These are phyloP conservation scores for Coreius guichenoti DNA, from an alignment of 2,797 vertebrate species.

Conservation along the genomic window DNA sequence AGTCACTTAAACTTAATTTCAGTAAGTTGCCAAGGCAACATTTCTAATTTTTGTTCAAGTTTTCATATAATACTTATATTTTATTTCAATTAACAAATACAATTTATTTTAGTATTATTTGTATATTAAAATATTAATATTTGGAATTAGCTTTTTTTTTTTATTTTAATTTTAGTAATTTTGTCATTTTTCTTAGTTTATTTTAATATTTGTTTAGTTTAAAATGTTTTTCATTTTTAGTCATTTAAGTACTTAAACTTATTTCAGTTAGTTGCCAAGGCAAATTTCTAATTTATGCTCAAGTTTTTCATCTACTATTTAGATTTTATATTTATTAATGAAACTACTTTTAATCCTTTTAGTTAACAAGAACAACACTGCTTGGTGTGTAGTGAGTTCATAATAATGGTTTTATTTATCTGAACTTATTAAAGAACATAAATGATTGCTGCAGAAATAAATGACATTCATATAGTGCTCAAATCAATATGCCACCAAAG, in stretches of 20 bases:
- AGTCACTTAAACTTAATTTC: neutral
- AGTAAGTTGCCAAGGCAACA: neutral
- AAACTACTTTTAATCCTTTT: neutral
- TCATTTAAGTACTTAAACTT: neutral
- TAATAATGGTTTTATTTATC: conserved; percentile 23
- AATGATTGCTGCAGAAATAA: conserved; percentile 11
- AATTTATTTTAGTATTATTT: too few relatives aligned
- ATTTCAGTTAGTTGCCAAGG: neutral
- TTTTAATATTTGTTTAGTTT: too few relatives aligned
- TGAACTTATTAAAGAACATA: conserved; percentile 9
- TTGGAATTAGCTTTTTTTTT: neutral
- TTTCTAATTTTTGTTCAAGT: neutral
- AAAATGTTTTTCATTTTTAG: too few relatives aligned
- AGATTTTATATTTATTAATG: neutral
- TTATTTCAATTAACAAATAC: neutral
- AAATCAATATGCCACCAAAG: neutral
- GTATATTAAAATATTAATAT: too few relatives aligned
- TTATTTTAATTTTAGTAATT: neutral
- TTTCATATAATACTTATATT: neutral
- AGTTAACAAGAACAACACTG: neutral
- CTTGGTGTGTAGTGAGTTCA: neutral
- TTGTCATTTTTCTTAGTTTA: neutral
- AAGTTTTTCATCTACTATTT: neutral
- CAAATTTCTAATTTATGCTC: neutral
- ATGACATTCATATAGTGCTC: conserved; percentile 13